Percentiles rank a stretch among this genome's conserved stretches.
phyloP scores from a whole-genome alignment of 1,140 invertebrate species.

The Platyscapa corneri region DNA sequence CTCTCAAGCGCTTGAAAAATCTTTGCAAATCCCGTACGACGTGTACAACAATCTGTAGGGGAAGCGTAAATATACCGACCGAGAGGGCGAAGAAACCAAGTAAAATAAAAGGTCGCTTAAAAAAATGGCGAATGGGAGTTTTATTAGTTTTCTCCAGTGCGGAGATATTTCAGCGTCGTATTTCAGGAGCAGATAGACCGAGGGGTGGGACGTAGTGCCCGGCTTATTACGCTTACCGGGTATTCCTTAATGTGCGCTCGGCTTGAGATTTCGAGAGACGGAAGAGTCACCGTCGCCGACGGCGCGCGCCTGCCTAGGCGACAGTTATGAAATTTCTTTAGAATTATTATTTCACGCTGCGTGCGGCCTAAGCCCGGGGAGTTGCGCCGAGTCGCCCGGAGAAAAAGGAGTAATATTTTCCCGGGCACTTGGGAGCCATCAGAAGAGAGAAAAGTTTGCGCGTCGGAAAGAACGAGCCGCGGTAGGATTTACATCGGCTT shows the following conservation, averaged over 20 bases:
- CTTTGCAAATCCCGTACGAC: neutral
- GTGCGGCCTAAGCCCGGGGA: slow-evolving; percentile 56
- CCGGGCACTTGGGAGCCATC: slow-evolving; percentile 15
- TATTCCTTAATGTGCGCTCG: slow-evolving; percentile 33
- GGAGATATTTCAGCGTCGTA: slow-evolving; percentile 37
- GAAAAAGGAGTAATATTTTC: slow-evolving; percentile 51
- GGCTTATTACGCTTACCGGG: slow-evolving; percentile 39
- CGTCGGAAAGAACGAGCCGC: neutral
- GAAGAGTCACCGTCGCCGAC: neutral
- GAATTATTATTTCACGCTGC: slow-evolving; percentile 71
- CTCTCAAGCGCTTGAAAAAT: neutral
- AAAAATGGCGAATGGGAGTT: slow-evolving; percentile 55
- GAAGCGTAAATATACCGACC: neutral
- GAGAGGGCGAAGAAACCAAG: neutral
- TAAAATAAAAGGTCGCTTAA: slow-evolving; percentile 46
- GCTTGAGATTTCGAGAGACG: slow-evolving; percentile 36
- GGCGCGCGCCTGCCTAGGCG: slow-evolving; percentile 4
- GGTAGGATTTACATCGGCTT: slow-evolving; percentile 36
- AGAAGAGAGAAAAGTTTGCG: too few species aligned
- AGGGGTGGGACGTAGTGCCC: neutral
- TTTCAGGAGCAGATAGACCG: slow-evolving; percentile 22
- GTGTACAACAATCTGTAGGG: neutral
- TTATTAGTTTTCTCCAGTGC: slow-evolving; percentile 48
- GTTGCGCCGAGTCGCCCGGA: neutral
- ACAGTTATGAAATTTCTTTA: slow-evolving; percentile 74